phyloP scores from a whole-genome alignment of 2,113 vertebrate species.

The Prolemur simus region DNA sequence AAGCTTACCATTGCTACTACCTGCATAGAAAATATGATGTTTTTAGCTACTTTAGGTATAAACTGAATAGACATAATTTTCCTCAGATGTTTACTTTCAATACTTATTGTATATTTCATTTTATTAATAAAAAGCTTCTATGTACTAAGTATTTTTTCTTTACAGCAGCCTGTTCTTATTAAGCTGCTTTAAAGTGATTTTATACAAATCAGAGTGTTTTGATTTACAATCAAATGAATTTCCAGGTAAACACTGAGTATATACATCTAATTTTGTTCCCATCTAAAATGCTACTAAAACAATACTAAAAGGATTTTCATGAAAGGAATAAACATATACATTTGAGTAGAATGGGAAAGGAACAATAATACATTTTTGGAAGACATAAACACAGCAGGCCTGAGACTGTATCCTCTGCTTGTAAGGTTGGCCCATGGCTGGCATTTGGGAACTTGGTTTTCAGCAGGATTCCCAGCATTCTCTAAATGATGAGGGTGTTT shows the following conservation, averaged over 20 bases:
- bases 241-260: conserved; percentile 15
- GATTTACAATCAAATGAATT: conserved; percentile 19
- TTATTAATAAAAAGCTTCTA: neutral
- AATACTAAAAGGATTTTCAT: conserved; percentile 13
- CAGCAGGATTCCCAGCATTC: neutral
- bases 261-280: conserved; percentile 16
- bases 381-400: neutral
- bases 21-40: neutral
- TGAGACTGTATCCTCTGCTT: neutral
- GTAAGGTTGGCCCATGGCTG: neutral
- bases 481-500: neutral
- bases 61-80: neutral
- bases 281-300: conserved; percentile 33
- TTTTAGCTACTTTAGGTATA: neutral
- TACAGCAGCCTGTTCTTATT: neutral
- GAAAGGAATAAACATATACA: neutral
- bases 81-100: conserved; percentile 22
- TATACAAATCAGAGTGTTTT: neutral
- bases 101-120: neutral
- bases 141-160: neutral
- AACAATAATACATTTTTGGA: neutral
- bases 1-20: neutral
- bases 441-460: conserved; percentile 10
- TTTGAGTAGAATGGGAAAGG: conserved; percentile 32
- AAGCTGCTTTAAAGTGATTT: conserved; percentile 53